Evolutionary conservation across 1,140 invertebrate species (phyloP), one percentile per base, ranked within the genome.

Genomic region (Zaprionus ornatus): DNA sequence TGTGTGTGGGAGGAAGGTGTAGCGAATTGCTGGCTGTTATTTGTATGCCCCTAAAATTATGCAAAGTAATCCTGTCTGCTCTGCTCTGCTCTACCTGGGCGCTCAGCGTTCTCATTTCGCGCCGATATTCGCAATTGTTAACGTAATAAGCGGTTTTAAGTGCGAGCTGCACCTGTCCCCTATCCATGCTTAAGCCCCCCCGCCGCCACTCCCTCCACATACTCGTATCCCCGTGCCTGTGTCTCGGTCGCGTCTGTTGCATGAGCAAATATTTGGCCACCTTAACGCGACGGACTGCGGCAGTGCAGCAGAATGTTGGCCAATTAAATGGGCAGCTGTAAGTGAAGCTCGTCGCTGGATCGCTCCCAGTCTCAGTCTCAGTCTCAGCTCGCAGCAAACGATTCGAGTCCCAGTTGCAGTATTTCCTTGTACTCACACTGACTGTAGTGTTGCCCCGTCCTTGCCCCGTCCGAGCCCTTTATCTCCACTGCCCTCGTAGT

Each of bases 71-170:
- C 79, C 82, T 77, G 79, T 79, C 81, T 83, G 76, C 69, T 21
- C 45, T 78, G 55, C 64, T 40, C 54, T 66, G 29, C 70, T 42
- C 48, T 9, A n/a, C n/a, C n/a, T 27, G 27, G 42, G 27, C 62
- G 55, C 56, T 72, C 57, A 52, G 45, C 45, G 56, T 21, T 73
- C 45, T 60, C 57, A 69, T 68, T 88, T 74, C 61, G 74, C 68
- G 71, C 72, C 85, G 85, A 90, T 90, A 90, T 85, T 90, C 79
- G 86, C 86, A 90, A 90, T 90, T 85, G 85, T 90, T 90, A 90
- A 82, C 73, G 79, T 90, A 90, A 90, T 90, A 90, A 86, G 85
- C 82, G 86, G 75, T 81, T 79, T 85, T 79, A 85, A 85, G 81
- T 85, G 84, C 72, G 68, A 81, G 55, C 85, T 81, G 71, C 78